Evolutionary conservation across 2,113 vertebrate genomes (phyloP), one percentile per base, ranked within the genome.

Genomic region (Caracal caracal): DNA sequence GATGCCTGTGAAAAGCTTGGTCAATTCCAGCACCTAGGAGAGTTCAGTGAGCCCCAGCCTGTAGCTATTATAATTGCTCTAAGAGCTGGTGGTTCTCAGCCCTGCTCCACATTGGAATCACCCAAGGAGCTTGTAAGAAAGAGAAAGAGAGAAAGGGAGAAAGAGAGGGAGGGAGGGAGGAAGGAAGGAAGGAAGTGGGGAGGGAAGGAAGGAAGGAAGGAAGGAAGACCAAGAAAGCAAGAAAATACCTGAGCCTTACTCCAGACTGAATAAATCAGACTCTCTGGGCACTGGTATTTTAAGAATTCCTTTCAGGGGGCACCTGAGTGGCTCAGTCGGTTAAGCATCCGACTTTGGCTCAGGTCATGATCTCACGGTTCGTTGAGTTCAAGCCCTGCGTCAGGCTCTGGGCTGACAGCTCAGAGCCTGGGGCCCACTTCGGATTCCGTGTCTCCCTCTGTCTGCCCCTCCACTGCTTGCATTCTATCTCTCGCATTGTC

Each of bases 21-120:
- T 49, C 76, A 51, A 3, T 24, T 47, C 70, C 63, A 5, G 61
- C 4, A 53, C 0, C 0, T 11, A 3, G n/a, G n/a, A 28, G 30
- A 20, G 40, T 35, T 43, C 61, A 5, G 1, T 15, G 43, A 88
- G 24, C 51, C 47, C 53, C 17, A 51, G 20, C 43, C 17, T 94
- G 35, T 8, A 92, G 19, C 20, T 35, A 3, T 43, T 26, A 26
- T 22, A 61, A 65, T 19, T 16, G 12, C 43, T 56, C 20, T 87
- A 66, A 73, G 43, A 85, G 43, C 26, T 43, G 13, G 33, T 43
- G 2, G 7, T 17, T 71, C 73, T 88, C 78, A 88, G 6, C 3
- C 15, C 28, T 53, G 49, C 5, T 68, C 56, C n/a, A 17, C 11
- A 9, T 0, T 40, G 53, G 19, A 30, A 30, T 87, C 81, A 71